Evolutionary conservation across 2,113 vertebrate genomes (phyloP), one percentile per base, ranked within the genome.

Genomic region (Pantherophis guttatus): DNA sequence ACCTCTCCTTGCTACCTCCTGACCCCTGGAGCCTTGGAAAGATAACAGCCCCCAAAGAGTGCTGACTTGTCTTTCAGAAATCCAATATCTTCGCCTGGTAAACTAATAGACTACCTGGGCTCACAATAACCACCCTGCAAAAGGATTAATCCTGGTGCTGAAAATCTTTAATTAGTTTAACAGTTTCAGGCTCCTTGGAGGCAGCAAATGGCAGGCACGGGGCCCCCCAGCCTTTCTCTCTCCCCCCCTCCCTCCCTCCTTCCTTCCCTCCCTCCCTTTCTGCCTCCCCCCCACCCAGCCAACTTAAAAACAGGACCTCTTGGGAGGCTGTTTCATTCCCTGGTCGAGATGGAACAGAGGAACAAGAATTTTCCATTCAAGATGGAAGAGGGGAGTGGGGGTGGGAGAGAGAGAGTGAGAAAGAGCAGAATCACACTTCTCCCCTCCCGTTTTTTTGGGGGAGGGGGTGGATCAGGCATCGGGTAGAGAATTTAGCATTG

Each of bases 1-100:
- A 97, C 97, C 97, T 97, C 96, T 97, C 94, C 97, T 96, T 97
- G 96, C 97, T 97, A 96, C 97, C 97, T 97, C 98, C 97, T 98
- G 97, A 98, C 97, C 98, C 98, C 97, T 96, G 96, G 97, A 97
- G 96, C 96, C 96, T 95, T 94, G 94, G 96, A 96, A 96, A 97
- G 97, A 97, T 97, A 97, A 97, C 96, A 97, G 96, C 96, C 96
- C 96, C 96, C 93, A 94, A 97, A 96, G 96, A 97, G 94, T 96
- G 96, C 96, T 96, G 96, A 96, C 96, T 97, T 95, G 96, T 95
- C 96, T 95, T 94, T 94, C 96, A 97, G 96, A 96, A 97, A 97
- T 96, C 96, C 96, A 97, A 97, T 96, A 96, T 96, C 96, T 95
- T 95, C 96, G 94, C 96, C 95, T 96, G 96, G 94, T 95, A 96